Conservation (phyloP, 2,888 invertebrate species). For the Monoplex corrugatus region DNA sequence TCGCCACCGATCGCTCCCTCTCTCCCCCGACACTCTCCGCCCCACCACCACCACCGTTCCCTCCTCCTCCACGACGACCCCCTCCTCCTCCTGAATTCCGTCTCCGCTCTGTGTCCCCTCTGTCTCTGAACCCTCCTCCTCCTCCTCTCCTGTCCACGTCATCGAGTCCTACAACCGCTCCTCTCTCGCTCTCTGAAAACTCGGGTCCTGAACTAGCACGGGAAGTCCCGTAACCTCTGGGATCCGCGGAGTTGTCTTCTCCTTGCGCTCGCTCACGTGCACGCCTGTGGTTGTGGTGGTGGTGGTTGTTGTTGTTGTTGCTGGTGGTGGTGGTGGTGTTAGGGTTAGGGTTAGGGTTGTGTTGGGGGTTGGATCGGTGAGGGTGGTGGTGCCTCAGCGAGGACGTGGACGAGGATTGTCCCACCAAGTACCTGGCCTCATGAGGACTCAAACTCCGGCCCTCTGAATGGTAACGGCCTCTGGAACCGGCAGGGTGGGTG, state of each 20-base stretch:
- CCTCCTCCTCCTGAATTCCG: neutral
- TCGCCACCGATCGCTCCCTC: neutral
- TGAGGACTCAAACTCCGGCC: constrained; percentile 32
- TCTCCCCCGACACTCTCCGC: neutral
- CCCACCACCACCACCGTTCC: neutral
- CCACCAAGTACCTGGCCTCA: constrained; percentile 10
- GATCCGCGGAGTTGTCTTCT: neutral
- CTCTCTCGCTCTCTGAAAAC: neutral
- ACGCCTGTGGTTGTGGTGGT: neutral
- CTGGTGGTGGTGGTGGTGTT: neutral
- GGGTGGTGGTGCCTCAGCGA: constrained; percentile 28
- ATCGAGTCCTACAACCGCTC: neutral
- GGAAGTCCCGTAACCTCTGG: neutral
- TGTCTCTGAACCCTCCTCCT: neutral
- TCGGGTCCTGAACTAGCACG: neutral
- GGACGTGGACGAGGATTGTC: constrained; percentile 16
- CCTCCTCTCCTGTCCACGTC: neutral
- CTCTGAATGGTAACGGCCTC: neutral
- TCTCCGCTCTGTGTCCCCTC: neutral
- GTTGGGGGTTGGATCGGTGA: constrained; percentile 31
- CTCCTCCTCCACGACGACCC: neutral
- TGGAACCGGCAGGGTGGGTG: neutral
- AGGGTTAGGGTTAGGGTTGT: constrained; percentile 52
- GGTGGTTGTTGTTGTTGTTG: neutral
- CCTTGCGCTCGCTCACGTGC: constrained; percentile 25